Evolutionary conservation across 2,888 invertebrate genomes (phyloP).

Genomic region (Phyllotreta striolata): DNA sequence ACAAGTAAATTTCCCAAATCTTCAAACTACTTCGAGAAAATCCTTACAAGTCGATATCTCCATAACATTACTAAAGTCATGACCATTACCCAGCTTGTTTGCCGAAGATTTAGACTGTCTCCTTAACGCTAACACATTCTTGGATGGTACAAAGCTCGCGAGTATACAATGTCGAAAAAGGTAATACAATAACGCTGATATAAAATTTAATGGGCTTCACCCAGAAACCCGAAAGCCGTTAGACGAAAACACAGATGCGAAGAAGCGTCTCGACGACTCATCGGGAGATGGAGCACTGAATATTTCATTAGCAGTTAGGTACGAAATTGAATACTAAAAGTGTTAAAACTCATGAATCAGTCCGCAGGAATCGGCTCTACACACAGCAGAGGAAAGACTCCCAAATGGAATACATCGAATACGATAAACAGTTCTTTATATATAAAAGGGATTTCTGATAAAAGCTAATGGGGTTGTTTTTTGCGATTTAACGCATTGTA

Average conservation of each 20-base stretch:
- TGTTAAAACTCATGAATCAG: slow-evolving; percentile 30
- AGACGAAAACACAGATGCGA: slow-evolving; percentile 33
- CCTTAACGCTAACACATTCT: slow-evolving; percentile 13
- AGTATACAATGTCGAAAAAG: slow-evolving; percentile 30
- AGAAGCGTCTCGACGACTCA: slow-evolving; percentile 26
- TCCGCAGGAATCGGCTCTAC: slow-evolving; percentile 29
- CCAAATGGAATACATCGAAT: slow-evolving; percentile 23
- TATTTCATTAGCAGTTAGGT: slow-evolving; percentile 41
- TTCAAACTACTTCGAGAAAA: too few relatives aligned
- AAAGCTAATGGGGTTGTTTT: slow-evolving; percentile 3
- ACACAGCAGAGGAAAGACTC: slow-evolving; percentile 27
- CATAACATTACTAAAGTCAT: slow-evolving; percentile 7
- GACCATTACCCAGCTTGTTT: slow-evolving; percentile 11
- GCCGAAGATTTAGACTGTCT: slow-evolving; percentile 6
- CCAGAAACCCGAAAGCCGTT: slow-evolving; percentile 35
- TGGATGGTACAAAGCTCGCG: slow-evolving; percentile 18
- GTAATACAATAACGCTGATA: slow-evolving; percentile 28
- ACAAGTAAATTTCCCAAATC: too few relatives aligned
- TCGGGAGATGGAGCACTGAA: slow-evolving; percentile 38
- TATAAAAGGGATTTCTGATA: slow-evolving; percentile 1
- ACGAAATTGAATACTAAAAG: slow-evolving; percentile 37
- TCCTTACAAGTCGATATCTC: not conserved
- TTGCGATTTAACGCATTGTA: not conserved
- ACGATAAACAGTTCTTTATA: slow-evolving; percentile 25
- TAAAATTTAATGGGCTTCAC: slow-evolving; percentile 36